Conservation (phyloP, 2,797 vertebrate genomes). For the Halcyon badia region DNA sequence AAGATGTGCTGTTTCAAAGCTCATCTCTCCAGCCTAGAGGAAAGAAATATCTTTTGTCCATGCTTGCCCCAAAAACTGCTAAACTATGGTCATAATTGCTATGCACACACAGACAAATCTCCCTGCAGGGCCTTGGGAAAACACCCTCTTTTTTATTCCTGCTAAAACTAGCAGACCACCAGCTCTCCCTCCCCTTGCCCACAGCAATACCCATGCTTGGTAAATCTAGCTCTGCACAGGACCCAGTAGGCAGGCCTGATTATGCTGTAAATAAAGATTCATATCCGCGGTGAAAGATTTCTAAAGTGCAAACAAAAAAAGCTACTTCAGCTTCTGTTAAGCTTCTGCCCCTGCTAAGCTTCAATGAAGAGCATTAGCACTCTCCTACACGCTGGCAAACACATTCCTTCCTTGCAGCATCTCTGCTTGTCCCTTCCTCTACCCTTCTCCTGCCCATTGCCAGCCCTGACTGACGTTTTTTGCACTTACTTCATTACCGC, state of each 20-base stretch:
- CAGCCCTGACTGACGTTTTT: neutral
- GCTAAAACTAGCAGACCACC: neutral
- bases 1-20: neutral
- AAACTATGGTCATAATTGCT: rapidly evolving
- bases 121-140: neutral
- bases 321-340: neutral
- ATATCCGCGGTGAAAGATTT: neutral
- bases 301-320: neutral
- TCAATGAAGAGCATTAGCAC: neutral
- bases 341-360: neutral
- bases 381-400: neutral
- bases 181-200: neutral
- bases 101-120: rapidly evolving
- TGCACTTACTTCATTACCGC: constrained; percentile 7
- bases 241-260: neutral
- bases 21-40: neutral
- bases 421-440: neutral
- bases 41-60: neutral
- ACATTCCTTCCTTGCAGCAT: neutral
- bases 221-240: neutral
- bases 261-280: neutral
- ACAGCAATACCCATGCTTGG: neutral
- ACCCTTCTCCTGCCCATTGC: neutral
- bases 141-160: neutral
- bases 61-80: neutral